Conservation (phyloP, 2,888 invertebrate species). For the Tiphia femorata region DNA sequence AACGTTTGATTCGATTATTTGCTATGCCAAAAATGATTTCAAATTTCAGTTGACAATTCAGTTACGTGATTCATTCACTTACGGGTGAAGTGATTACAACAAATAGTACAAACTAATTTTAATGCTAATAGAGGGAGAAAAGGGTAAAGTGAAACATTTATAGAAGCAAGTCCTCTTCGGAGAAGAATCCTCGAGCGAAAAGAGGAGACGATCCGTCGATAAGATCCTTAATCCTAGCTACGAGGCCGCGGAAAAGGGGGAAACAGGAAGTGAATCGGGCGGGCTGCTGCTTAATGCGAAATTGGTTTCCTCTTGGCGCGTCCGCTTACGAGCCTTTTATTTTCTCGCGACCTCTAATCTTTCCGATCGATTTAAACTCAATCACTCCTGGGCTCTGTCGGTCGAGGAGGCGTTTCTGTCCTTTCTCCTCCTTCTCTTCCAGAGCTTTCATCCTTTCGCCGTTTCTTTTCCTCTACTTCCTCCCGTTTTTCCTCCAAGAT, state of each 20-base stretch:
- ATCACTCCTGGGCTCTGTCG: constrained; percentile 29
- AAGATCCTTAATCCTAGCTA: not conserved
- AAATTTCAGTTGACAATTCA: too few species aligned
- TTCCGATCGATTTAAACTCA: constrained; percentile 53
- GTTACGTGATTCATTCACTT: too few species aligned
- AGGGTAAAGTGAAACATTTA: too few species aligned
- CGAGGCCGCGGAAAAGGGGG: not conserved
- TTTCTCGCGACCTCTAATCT: constrained; percentile 51
- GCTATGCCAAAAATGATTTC: too few species aligned
- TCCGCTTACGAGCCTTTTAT: constrained; percentile 29
- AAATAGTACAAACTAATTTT: too few species aligned
- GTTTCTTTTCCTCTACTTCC: not conserved
- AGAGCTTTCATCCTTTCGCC: constrained; percentile 1
- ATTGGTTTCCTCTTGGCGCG: constrained; percentile 42
- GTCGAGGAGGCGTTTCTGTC: constrained; percentile 11
- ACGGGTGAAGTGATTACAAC: too few species aligned
- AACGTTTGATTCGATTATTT: too few species aligned
- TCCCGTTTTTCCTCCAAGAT: not conserved
- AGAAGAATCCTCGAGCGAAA: not conserved
- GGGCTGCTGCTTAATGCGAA: constrained; percentile 43
- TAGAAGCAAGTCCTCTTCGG: too few species aligned
- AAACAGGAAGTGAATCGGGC: constrained; percentile 34
- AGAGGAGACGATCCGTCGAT: not conserved
- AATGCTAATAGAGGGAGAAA: too few species aligned
- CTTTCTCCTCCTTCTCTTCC: not conserved